Evolutionary conservation across 1,140 invertebrate genomes (phyloP).

Genomic region (Medauroidea extradentata): DNA sequence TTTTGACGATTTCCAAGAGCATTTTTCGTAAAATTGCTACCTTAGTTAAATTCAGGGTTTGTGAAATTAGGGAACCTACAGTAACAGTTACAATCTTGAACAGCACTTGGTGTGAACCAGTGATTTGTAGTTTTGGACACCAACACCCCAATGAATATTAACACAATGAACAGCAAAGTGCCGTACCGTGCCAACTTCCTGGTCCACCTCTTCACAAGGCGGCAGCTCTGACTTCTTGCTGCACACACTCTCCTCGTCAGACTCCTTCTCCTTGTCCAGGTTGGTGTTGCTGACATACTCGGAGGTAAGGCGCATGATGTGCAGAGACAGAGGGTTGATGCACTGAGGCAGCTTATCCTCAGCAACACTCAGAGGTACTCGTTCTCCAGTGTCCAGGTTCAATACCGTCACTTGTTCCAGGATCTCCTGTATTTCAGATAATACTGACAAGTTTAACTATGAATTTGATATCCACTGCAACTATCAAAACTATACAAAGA

Average conservation of each 20-base stretch:
- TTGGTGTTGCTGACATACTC: constrained; percentile 77
- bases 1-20: too few relatives aligned
- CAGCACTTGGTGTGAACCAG: too few relatives aligned
- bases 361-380: constrained; percentile 80
- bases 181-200: constrained; percentile 16
- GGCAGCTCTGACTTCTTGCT: constrained; percentile 63
- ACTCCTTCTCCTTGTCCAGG: constrained; percentile 69
- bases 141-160: not conserved
- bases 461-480: too few relatives aligned
- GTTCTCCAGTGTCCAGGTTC: constrained; percentile 91
- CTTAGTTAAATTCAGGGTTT: too few relatives aligned
- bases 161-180: not conserved
- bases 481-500: too few relatives aligned
- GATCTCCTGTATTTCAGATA: too few relatives aligned
- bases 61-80: too few relatives aligned
- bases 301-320: constrained; percentile 90
- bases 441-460: too few relatives aligned
- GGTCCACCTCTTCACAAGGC: constrained; percentile 48
- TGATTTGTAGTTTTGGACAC: not conserved
- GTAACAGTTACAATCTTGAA: too few relatives aligned
- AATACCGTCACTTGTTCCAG: constrained; percentile 87
- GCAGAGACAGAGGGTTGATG: constrained; percentile 87
- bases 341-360: constrained; percentile 87
- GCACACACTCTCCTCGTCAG: constrained; percentile 80
- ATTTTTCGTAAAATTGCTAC: too few relatives aligned